Evolutionary conservation across 2,797 vertebrate genomes (phyloP), one percentile per base, ranked within the genome.

Genomic region (Danio jaintianensis): DNA sequence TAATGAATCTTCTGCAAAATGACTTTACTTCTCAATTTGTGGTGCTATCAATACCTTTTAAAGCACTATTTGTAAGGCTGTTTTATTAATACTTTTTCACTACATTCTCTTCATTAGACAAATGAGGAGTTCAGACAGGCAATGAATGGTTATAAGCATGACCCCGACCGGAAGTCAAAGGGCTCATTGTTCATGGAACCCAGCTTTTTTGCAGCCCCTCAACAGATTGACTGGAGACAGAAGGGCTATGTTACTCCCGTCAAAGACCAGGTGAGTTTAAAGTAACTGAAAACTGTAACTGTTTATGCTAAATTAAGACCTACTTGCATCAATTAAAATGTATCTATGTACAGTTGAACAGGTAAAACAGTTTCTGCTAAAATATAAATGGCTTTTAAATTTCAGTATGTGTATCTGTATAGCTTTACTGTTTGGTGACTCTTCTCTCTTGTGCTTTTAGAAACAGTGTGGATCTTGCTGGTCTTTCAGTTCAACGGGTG

Each of bases 391-490:
- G 29, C 29, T 29, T 1, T 29, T 29, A 29, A 29, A 29, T 29
- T 1, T 29, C 29, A 29, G 29, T 29, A 29, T 29, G 29, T 29
- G 29, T 29, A 29, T 29, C 29, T 29, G 29, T 29, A n/a, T n/a
- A 29, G 29, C 29, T 29, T 29, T 29, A 29, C 29, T 29, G 29
- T 29, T 29, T 29, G 1, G 29, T 29, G 29, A 29, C 29, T 29
- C 29, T 3, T 29, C 29, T 61, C 42, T 36, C 36, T 59, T 13
- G 9, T 48, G 42, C 29, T 63, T 1, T 20, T 71, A 96, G 95
- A 93, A 93, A 50, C 90, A 92, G 0, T 96, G 95, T 91, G 95
- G 95, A n/a, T 95, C 94, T 79, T 96, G 95, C 85, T 96, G 95
- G 95, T 93, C 95, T 8, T 96, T 96, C 85, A 95, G 95, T 69